These are phyloP conservation scores for Penaeus japonicus DNA, from an alignment of 1,140 invertebrate species.

Conservation along the genomic window DNA sequence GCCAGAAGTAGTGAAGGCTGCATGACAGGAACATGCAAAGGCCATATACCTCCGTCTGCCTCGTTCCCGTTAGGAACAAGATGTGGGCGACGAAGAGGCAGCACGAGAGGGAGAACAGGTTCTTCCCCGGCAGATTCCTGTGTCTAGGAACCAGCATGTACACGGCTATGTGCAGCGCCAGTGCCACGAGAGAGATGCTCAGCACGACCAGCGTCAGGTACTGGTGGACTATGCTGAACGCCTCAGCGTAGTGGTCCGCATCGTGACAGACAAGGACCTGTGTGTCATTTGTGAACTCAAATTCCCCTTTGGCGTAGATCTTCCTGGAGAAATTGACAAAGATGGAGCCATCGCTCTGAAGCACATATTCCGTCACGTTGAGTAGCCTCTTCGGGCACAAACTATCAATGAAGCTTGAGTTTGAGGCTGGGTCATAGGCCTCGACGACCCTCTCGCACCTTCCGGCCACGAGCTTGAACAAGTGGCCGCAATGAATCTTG, in stretches of 20 bases:
- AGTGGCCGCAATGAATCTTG: constrained; percentile 40
- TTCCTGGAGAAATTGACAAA: constrained; percentile 29
- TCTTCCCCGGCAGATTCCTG: constrained; percentile 68
- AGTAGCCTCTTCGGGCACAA: constrained; percentile 41
- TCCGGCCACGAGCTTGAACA: constrained; percentile 41
- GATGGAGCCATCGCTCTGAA: constrained; percentile 27
- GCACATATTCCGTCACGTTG: neutral
- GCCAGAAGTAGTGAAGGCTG: constrained; percentile 89
- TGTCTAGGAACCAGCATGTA: constrained; percentile 66
- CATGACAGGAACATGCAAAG: constrained; percentile 73
- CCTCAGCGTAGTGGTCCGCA: neutral
- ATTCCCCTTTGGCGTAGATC: constrained; percentile 36
- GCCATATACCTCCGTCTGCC: constrained; percentile 29
- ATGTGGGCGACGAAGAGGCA: constrained; percentile 67
- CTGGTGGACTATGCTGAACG: neutral
- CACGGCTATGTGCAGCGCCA: constrained; percentile 65
- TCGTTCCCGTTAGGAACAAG: constrained; percentile 65
- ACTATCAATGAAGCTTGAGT: constrained; percentile 33
- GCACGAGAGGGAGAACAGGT: constrained; percentile 67
- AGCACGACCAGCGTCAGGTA: constrained; percentile 53
- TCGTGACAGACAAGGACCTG: constrained; percentile 45
- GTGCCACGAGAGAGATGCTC: constrained; percentile 63
- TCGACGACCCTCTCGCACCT: constrained; percentile 14
- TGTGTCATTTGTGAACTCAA: constrained; percentile 31
- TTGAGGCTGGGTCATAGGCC: neutral